Base-by-base conservation (phyloP, 2,888 invertebrate species). In the Mesoligia furuncula region DNA sequence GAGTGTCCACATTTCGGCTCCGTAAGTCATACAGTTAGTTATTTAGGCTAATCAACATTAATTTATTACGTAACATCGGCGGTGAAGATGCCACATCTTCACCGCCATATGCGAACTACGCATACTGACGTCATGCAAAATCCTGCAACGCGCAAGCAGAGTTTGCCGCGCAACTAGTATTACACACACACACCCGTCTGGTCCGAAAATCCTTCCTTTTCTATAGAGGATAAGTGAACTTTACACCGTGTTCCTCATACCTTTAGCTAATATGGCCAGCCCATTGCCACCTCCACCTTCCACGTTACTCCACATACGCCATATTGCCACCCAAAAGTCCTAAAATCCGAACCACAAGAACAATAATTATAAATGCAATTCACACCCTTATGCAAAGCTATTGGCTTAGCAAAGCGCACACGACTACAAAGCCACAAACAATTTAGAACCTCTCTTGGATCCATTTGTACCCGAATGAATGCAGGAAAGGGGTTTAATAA, bases 381-480 rank as follows among this genome's bases (percentile, higher is more conserved):
- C 64, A 17, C 9, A 57, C 17, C 36, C 24, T 3, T 59, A n/a
- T 45, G 20, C 65, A 71, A 84, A 79, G 69, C 39, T 70, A 54
- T 73, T 62, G 57, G n/a, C 64, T 72, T 24, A 27, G 20, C 69
- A 66, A 61, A 80, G 61, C 36, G 74, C 48, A 48, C 15, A 17
- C 42, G 24, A 36, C 67, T 59, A 45, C 80, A 80, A 80, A 84
- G 66, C 85, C 85, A 54, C 74, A 79, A 62, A 42, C 74, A 84
- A 81, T 81, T 66, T 80, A 59, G 66, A 75, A 84, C 27, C 81
- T 24, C 54, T 45, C 66, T 31, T 36, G 57, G 24, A 81, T 81
- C 64, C 75, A 80, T 78, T 84, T 73, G 73, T 68, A 45, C 45
- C 48, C 72, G 62, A 81, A 71, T 70, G 61, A 67, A 77, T 69